Conservation (phyloP, 2,888 invertebrate species). For the Alsophila aescularia region DNA sequence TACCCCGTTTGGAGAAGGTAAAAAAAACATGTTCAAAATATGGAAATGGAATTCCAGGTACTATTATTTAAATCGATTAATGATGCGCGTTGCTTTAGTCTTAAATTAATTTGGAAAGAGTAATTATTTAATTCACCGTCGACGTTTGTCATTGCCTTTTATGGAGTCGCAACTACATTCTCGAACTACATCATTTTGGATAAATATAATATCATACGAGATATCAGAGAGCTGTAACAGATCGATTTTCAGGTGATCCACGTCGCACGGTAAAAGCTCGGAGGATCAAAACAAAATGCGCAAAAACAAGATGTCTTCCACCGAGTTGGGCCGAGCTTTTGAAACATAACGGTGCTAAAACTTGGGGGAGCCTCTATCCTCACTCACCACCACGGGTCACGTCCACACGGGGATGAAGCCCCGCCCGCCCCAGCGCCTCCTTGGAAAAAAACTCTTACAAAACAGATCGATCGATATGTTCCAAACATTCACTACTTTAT, state of each 20-base stretch:
- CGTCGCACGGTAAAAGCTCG: conserved; percentile 22
- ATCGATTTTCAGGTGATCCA: conserved; percentile 18
- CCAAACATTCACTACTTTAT: conserved; percentile 56
- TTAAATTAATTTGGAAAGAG: not conserved
- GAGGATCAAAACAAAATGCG: conserved; percentile 55
- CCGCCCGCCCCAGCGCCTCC: conserved; percentile 51
- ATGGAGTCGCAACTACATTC: not conserved
- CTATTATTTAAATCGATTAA: no score
- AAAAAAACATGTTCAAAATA: no score
- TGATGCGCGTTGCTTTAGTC: not conserved
- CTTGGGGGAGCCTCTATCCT: not conserved
- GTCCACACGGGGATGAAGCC: conserved; percentile 50
- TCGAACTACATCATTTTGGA: not conserved
- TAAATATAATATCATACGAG: not conserved
- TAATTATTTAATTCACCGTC: not conserved
- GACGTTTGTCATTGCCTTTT: not conserved
- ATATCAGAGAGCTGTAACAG: not conserved
- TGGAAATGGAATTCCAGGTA: no score
- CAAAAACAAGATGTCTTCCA: conserved; percentile 61
- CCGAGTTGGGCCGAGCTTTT: not conserved
- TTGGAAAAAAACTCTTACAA: conserved; percentile 70
- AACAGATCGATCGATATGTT: conserved; percentile 78
- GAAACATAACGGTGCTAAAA: conserved; percentile 10
- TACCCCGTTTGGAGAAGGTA: no score
- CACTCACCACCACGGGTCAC: conserved; percentile 34